Base-by-base conservation (phyloP, 2,797 vertebrate species). In the Adrianichthys oophorus region DNA sequence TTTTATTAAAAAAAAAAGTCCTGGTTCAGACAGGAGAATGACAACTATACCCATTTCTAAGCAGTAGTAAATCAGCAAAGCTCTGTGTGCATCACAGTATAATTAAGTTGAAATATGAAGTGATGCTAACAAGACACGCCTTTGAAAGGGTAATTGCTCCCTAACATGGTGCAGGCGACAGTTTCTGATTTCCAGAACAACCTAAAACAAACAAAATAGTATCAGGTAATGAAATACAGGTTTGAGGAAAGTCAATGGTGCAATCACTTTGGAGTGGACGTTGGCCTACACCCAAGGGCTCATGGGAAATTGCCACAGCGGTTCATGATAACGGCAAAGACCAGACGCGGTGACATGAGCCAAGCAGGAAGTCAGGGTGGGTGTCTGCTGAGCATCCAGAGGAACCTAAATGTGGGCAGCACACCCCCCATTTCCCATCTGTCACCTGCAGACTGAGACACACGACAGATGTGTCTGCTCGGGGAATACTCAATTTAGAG, bases 321-420 rank as follows among this genome's bases (percentile, higher is more conserved):
- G 79, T 79, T 72, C 67, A 61, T 13, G 88, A 91, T 91, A 89
- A 88, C 79, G 56, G 69, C 71, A 79, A 85, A 87, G 68, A 68
- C 74, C 84, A 88, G 85, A 85, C 52, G 15, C 72, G 73, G 72
- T 83, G 86, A 85, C 82, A 82, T 86, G 85, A 90, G 85, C 88
- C 86, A 83, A 90, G 82, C 81, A 87, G 88, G 87, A 91, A 91
- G 87, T 83, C 60, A 60, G 84, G 75, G 82, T 82, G 87, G 87
- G 88, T 86, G 86, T 89, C 87, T 85, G 81, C 63, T 44, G 72
- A 82, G 65, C 44, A 47, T 80, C 80, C 83, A 72, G 80, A 84
- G 77, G 82, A 81, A 76, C 71, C 70, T 65, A 84, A 83, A 86
- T 69, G 72, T 72, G 71, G 83, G 83, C 81, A 78, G 79, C 66